Percentiles rank a stretch among this genome's conserved stretches.
Evolutionary conservation across 2,797 vertebrate genomes (phyloP).

Genomic region (Alauda arvensis): DNA sequence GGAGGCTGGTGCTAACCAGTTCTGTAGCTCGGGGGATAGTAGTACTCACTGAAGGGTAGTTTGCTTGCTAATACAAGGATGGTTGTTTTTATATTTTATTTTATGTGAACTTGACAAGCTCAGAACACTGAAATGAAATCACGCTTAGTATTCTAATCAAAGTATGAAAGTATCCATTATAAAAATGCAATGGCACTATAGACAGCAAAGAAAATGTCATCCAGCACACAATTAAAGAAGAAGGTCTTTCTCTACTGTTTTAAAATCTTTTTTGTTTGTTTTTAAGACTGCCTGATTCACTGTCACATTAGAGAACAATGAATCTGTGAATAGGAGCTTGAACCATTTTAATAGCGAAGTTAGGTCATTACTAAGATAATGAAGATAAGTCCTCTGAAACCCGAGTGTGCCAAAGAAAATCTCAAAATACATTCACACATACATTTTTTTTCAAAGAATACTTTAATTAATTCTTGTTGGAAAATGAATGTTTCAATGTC

Average conservation of each 20-base stretch:
- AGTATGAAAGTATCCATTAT: constrained; percentile 74
- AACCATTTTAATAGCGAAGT: constrained; percentile 61
- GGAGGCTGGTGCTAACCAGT: constrained; percentile 85
- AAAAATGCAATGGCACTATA: constrained; percentile 65
- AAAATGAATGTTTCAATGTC: constrained; percentile 60
- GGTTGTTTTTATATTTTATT: constrained; percentile 85
- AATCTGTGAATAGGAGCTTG: constrained; percentile 54
- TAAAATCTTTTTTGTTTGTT: constrained; percentile 64
- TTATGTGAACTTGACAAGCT: constrained; percentile 82
- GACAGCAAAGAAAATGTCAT: constrained; percentile 66
- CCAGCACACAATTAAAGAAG: constrained; percentile 67
- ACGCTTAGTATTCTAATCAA: constrained; percentile 80
- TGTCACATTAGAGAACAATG: constrained; percentile 64
- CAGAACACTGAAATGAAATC: constrained; percentile 78
- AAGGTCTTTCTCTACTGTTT: constrained; percentile 45
- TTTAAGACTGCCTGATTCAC: constrained; percentile 62
- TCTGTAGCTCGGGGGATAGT: constrained; percentile 82
- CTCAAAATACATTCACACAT: constrained; percentile 53
- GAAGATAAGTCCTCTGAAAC: constrained; percentile 58
- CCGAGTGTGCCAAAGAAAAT: constrained; percentile 56
- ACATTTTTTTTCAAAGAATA: constrained; percentile 59
- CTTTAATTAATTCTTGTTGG: constrained; percentile 64
- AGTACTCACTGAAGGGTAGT: constrained; percentile 80
- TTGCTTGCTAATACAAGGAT: constrained; percentile 83
- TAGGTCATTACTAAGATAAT: constrained; percentile 59